phyloP scores from a whole-genome alignment of 2,888 invertebrate species.

The Sceliomorpha sp. region DNA sequence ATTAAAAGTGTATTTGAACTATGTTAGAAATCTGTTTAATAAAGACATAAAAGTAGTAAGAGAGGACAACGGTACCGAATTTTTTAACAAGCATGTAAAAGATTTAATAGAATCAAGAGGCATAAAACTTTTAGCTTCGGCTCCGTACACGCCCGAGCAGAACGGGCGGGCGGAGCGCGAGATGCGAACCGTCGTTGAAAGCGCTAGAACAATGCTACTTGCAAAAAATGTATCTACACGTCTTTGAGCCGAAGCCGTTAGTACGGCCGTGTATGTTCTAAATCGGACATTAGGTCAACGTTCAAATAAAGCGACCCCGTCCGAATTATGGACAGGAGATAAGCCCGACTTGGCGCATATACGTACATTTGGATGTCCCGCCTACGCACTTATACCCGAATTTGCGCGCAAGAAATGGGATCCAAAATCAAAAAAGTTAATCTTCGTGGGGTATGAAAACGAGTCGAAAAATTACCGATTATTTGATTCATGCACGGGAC shows the following conservation, averaged over 20 bases:
- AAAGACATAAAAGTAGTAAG: no score
- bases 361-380: conserved; percentile 12
- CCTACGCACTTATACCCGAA: conserved; percentile 7
- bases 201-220: neutral
- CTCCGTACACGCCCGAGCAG: neutral
- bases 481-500: conserved; percentile 14
- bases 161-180: neutral
- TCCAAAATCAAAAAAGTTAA: conserved; percentile 6
- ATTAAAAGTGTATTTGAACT: no score
- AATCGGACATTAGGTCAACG: neutral
- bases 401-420: conserved; percentile 4
- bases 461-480: conserved; percentile 21
- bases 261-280: conserved; percentile 16
- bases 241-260: conserved; percentile 25
- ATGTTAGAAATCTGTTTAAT: no score
- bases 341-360: conserved; percentile 11
- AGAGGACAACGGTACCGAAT: no score
- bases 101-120: neutral
- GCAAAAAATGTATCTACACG: neutral
- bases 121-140: no score
- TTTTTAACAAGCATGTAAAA: no score
- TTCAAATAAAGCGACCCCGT: conserved; percentile 5
- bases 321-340: conserved; percentile 6
- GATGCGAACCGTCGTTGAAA: conserved; percentile 2
- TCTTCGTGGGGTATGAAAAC: conserved; percentile 18